phyloP scores from a whole-genome alignment of 2,797 vertebrate species.

The Selene dorsalis region DNA sequence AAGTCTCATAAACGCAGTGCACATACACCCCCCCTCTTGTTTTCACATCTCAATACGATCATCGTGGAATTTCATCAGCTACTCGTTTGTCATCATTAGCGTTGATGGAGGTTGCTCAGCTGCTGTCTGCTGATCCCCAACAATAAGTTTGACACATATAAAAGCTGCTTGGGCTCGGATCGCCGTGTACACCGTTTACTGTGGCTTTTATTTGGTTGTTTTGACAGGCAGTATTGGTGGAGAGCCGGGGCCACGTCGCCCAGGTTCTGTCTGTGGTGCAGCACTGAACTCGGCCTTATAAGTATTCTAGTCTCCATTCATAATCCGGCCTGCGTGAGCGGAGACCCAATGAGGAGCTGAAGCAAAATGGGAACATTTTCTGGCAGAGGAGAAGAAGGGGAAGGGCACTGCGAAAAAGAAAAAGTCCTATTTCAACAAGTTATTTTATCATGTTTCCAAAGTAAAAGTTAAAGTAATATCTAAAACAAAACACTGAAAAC shows the following conservation, averaged over 20 bases:
- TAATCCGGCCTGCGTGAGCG: constrained; percentile 74
- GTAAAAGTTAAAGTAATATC: constrained; percentile 18
- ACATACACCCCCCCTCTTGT: constrained; percentile 55
- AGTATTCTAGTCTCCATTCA: constrained; percentile 72
- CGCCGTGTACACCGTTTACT: constrained; percentile 6
- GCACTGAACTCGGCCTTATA: constrained; percentile 65
- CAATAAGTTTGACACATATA: constrained; percentile 52
- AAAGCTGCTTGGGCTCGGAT: constrained; percentile 21
- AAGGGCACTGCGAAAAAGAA: constrained; percentile 34
- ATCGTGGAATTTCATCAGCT: constrained; percentile 66
- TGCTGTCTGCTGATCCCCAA: constrained; percentile 48
- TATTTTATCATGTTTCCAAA: constrained; percentile 41
- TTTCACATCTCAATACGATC: constrained; percentile 61
- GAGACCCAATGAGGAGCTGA: constrained; percentile 73
- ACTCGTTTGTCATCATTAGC: constrained; percentile 75
- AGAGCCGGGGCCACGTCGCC: constrained; percentile 33
- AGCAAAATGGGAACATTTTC: constrained; percentile 68
- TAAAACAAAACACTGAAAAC: constrained; percentile 47
- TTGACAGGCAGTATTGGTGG: constrained; percentile 39
- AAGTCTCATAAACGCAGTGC: constrained; percentile 53
- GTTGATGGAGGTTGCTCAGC: constrained; percentile 52
- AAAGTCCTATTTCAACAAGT: constrained; percentile 37
- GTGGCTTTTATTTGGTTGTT: constrained; percentile 53
- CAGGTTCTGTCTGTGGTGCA: constrained; percentile 49
- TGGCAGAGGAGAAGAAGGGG: constrained; percentile 41